Percentiles rank a stretch among this genome's conserved stretches.
These are phyloP conservation scores for Boloria euphrosyne DNA, from an alignment of 2,888 invertebrate species.

Conservation along the genomic window DNA sequence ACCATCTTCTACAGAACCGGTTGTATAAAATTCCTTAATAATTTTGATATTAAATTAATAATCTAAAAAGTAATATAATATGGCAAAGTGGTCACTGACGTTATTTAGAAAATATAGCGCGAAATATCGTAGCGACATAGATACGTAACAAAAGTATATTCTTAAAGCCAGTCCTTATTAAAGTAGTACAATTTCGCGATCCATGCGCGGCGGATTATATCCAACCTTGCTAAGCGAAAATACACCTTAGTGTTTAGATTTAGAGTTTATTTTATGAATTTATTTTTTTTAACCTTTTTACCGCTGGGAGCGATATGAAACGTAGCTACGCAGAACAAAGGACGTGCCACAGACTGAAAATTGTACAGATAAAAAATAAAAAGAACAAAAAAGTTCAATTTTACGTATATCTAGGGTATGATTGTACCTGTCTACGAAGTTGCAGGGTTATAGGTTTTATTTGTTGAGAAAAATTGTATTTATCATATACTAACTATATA, in stretches of 20 bases:
- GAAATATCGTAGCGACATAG: conserved; percentile 14
- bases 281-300: conserved; percentile 17
- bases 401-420: conserved; percentile 9
- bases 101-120: neutral
- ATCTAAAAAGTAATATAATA: too few relatives aligned
- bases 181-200: conserved; percentile 32
- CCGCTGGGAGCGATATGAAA: conserved; percentile 34
- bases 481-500: too few relatives aligned
- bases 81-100: too few relatives aligned
- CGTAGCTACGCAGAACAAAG: conserved; percentile 36
- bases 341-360: conserved; percentile 31
- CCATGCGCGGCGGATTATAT: conserved; percentile 23
- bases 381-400: conserved; percentile 18
- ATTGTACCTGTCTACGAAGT: neutral
- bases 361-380: conserved; percentile 27
- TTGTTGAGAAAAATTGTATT: neutral
- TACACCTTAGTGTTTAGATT: neutral
- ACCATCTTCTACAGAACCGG: too few relatives aligned
- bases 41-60: too few relatives aligned
- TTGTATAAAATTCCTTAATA: too few relatives aligned
- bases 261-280: conserved; percentile 21
- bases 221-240: conserved; percentile 13
- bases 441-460: neutral
- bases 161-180: conserved; percentile 34
- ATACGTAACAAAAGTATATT: conserved; percentile 21